Conservation (phyloP, 2,888 invertebrate genomes). For the Dugesia japonica region DNA sequence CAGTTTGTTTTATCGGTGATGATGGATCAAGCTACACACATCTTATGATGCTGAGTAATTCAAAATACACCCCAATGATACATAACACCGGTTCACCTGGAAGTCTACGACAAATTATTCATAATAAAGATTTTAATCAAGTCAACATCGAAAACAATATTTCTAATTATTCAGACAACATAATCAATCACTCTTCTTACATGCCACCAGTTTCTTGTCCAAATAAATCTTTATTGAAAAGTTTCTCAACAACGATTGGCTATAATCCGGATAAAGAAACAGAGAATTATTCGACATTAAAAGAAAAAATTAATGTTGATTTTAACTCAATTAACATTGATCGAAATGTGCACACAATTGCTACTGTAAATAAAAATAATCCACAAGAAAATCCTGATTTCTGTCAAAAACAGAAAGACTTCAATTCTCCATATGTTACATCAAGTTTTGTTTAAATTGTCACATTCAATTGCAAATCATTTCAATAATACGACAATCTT, state of each 20-base stretch:
- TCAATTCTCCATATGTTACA: conserved; percentile 5
- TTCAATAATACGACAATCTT: not conserved
- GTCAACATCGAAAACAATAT: not conserved
- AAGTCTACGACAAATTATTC: not conserved
- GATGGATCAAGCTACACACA: not conserved
- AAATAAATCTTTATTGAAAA: not conserved
- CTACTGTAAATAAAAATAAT: not conserved
- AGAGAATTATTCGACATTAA: not conserved
- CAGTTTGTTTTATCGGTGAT: not conserved
- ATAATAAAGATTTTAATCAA: not conserved
- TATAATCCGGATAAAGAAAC: not conserved
- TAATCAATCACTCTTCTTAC: not conserved
- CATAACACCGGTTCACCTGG: not conserved
- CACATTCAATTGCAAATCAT: not conserved
- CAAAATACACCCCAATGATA: not conserved
- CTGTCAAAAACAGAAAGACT: not conserved
- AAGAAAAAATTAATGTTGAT: not conserved
- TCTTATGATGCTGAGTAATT: conserved; percentile 1
- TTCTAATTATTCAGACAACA: not conserved
- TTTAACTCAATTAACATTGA: not conserved
- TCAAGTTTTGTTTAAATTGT: not conserved
- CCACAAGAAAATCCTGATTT: not conserved
- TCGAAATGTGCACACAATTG: not conserved
- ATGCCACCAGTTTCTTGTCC: not conserved
- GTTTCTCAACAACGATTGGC: not conserved